Base-by-base conservation (phyloP, 2,113 vertebrate species). In the Macrotus californicus region DNA sequence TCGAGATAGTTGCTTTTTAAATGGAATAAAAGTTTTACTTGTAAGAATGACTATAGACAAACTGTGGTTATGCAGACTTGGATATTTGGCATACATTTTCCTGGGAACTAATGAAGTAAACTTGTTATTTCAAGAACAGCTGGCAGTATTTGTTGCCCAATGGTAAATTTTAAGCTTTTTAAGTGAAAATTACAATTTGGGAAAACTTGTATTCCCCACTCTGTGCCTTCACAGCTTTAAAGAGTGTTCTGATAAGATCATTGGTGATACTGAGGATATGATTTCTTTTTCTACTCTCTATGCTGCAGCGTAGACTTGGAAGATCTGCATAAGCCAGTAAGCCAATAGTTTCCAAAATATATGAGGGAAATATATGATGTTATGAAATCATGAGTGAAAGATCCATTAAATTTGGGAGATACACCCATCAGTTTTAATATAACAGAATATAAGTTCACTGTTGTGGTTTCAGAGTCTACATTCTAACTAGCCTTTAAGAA, bases 401-500 rank as follows among this genome's bases (percentile, higher is more conserved):
- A 36, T 86, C 29, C 19, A 72, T 61, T 87, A 61, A 93, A 7
- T 21, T 39, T n/a, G 70, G 36, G 43, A 54, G 15, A 39, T 61
- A 82, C 16, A 64, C 24, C 15, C 66, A 7, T 84, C 31, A 39
- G 19, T 92, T 92, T 50, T 92, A 72, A 75, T 70, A 2, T 94
- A 91, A 82, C 82, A 80, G 31, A 61, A 39, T 83, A 48, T 56
- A 76, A 77, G 4, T 96, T 87, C 41, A 77, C 36, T 91, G 50
- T 34, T 50, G 14, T 15, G 31, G 39, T 77, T 94, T 91, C 19
- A 82, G 43, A 66, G 43, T 75, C 67, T 36, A 54, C n/a, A 50
- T 82, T 87, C 41, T 87, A 50, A 50, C 54, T 90, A 61, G 81
- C 56, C 24, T 46, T 94, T 94, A 80, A 89, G 56, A 81, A 92